Conservation (phyloP, 2,888 invertebrate genomes). For the Candidula unifasciata region DNA sequence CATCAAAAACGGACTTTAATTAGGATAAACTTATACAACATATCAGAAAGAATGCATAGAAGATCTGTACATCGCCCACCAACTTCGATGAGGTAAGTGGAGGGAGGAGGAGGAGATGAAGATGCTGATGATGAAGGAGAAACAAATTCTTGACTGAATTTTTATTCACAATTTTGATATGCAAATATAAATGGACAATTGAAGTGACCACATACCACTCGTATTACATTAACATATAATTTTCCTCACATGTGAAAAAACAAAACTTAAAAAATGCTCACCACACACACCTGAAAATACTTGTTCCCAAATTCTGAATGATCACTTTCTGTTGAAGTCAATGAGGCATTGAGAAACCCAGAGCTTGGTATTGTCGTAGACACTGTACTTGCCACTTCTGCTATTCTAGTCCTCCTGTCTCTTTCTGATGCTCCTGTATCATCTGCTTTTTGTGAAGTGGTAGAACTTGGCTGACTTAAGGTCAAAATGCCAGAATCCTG, state of each 20-base stretch:
- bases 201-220: not conserved
- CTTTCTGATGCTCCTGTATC: not conserved
- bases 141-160: too few relatives aligned
- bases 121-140: too few relatives aligned
- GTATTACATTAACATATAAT: not conserved
- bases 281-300: constrained; percentile 27
- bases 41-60: too few relatives aligned
- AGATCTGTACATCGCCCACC: too few relatives aligned
- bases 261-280: not conserved
- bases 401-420: not conserved
- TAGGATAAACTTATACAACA: too few relatives aligned
- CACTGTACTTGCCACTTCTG: not conserved
- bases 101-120: too few relatives aligned
- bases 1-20: too few relatives aligned
- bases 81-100: too few relatives aligned
- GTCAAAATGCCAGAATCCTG: constrained; percentile 30
- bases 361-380: not conserved
- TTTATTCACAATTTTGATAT: too few relatives aligned
- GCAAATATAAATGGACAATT: too few relatives aligned
- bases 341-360: constrained; percentile 39
- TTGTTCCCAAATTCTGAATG: constrained; percentile 17
- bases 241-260: not conserved
- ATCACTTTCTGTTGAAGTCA: constrained; percentile 43
- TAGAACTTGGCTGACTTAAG: constrained; percentile 12
- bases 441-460: not conserved